Conservation (phyloP, 1,140 invertebrate species). For the Lineus longissimus region DNA sequence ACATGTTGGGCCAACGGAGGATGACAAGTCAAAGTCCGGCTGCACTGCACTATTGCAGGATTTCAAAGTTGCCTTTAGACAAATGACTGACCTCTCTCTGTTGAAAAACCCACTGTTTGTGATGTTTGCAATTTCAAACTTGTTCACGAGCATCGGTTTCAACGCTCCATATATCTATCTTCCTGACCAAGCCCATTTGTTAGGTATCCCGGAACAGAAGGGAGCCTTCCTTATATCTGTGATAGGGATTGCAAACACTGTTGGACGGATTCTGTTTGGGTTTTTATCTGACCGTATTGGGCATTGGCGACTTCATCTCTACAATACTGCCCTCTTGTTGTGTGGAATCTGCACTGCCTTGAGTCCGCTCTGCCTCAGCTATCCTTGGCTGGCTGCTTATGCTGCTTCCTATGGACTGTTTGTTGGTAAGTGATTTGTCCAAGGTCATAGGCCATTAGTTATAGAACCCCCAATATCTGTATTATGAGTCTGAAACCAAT, state of each 20-base stretch:
- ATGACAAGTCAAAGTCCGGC: slow-evolving; percentile 12
- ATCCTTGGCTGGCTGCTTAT: slow-evolving; percentile 70
- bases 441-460: neutral
- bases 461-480: neutral
- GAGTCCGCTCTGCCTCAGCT: slow-evolving; percentile 68
- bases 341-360: slow-evolving; percentile 74
- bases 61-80: slow-evolving; percentile 58
- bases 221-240: slow-evolving; percentile 88
- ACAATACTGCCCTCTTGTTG: slow-evolving; percentile 78
- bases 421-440: slow-evolving; percentile 56
- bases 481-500: neutral
- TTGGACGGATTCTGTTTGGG: slow-evolving; percentile 58
- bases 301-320: slow-evolving; percentile 65
- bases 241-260: slow-evolving; percentile 66
- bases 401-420: slow-evolving; percentile 80
- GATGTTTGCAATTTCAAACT: slow-evolving; percentile 87
- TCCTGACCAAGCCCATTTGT: slow-evolving; percentile 51
- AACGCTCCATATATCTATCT: slow-evolving; percentile 86
- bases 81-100: slow-evolving; percentile 82
- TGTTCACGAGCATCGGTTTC: slow-evolving; percentile 93
- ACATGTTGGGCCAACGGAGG: slow-evolving; percentile 7
- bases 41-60: slow-evolving; percentile 17
- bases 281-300: slow-evolving; percentile 59
- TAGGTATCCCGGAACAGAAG: slow-evolving; percentile 61
- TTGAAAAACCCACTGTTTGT: slow-evolving; percentile 83